Evolutionary conservation across 2,113 vertebrate species (phyloP), one percentile per base, ranked within the genome.

Genomic region (Lates calcarifer): DNA sequence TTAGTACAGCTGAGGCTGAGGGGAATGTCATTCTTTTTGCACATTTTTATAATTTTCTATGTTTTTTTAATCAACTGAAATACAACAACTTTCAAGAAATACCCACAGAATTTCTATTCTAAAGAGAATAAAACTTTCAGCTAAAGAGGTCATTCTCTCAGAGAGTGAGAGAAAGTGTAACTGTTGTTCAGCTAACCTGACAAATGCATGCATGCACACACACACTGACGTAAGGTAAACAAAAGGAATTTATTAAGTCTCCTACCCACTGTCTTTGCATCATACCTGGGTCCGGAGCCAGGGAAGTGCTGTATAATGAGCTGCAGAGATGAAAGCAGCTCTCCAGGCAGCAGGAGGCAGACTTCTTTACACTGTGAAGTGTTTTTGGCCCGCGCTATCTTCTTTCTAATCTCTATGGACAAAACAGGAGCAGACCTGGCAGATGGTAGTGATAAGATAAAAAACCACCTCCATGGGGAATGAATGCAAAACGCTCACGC

Each of bases 391-490:
- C 29, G 14, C 33, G 6, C 68, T 83, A 89, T 91, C 86, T 87
- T 39, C 73, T 79, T 51, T 78, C 77, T 63, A 63, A 89, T 90
- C 90, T 90, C 87, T 47, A 2, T 2, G 68, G 84, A 83, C 79
- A 82, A 83, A 88, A 89, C 90, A 85, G 82, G 58, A 90, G 90
- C 88, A 78, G 84, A 72, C 79, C 80, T 12, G 79, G 73, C 91
- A 91, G 90, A 92, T 92, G 91, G 84, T 84, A 86, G 79, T 79
- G 86, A 92, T 91, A 87, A 91, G 84, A 90, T 68, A 55, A 75
- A 75, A 72, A 87, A 63, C 63, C 73, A 74, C 78, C 72, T 89
- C 84, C 68, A n/a, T 13, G 0, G 74, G 3, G 71, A 85, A 53
- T 35, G 65, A 79, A 77, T 35, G 84, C 79, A 61, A 10, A 63